Base-by-base conservation (phyloP, 30 jellyfish, hydroid and myxozoan species). In the Catostylus mosaicus region DNA sequence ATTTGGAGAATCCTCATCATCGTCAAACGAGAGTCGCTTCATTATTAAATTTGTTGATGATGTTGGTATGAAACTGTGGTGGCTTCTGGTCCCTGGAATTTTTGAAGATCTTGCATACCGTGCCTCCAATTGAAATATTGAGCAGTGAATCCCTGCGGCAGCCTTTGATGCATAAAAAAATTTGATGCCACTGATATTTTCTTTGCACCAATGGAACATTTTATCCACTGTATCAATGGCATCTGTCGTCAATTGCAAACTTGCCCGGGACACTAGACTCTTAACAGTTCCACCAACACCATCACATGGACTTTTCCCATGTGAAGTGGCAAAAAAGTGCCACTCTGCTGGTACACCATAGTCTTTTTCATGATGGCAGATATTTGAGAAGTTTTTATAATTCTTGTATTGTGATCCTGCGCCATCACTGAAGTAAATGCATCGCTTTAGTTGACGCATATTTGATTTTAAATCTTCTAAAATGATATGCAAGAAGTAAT, bases 391-490 rank as follows among this genome's bases (percentile, higher is more conserved):
- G 36, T 68, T 82, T 48, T 82, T 82, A 72, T 82, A 82, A 47
- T 82, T 68, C 56, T 82, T 82, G 62, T 82, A 82, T 67, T 82
- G 89, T 40, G 88, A 65, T 37, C 77, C 92, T 33, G 92, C 92
- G n/a, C 78, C 92, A 82, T 82, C 79, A 48, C 92, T 82, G 62
- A 45, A 82, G 50, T 65, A 82, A 64, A 37, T 27, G 61, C 85
- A 60, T 40, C 19, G 67, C 31, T 64, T 22, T 64, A 64, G 45
- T 11, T 66, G 19, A 7, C 46, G 88, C 27, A 63, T 30, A 30
- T 60, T 79, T 62, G 51, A 27, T 19, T 79, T 79, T 54, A 59
- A 30, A 59, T 34, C 34, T 38, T 54, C 1, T 23, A 43, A 73
- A 30, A 73, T 3, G 12, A 37, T 5, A 48, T 73, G 32, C 69